Evolutionary conservation across 92 coral and sea anemone genomes (phyloP).

Genomic region (Zoanthus sansibaricus): DNA sequence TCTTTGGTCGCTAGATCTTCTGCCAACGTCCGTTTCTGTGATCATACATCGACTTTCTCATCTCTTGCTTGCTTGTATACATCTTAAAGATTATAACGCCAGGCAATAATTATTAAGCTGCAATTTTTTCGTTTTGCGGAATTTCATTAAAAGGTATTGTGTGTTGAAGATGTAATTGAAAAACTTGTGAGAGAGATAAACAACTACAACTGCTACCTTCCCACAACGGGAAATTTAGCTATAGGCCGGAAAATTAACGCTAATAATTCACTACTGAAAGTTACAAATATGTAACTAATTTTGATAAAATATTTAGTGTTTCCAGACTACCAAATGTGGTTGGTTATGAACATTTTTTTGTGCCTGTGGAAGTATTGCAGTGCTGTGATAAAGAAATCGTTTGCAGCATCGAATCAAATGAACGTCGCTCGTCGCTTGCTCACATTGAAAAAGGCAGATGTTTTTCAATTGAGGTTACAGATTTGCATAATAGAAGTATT

Average conservation of each 20-base stretch:
- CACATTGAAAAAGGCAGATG: conserved; percentile 42
- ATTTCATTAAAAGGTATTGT: conserved; percentile 63
- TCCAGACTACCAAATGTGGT: conserved; percentile 13
- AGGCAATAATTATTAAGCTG: conserved; percentile 47
- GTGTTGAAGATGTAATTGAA: conserved; percentile 73
- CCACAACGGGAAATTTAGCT: conserved; percentile 78
- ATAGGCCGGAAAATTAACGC: conserved; percentile 74
- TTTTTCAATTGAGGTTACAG: conserved; percentile 35
- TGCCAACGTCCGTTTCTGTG: background rate
- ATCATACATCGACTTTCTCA: background rate
- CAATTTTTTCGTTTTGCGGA: conserved; percentile 60
- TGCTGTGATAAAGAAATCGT: conserved; percentile 26
- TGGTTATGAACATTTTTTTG: background rate
- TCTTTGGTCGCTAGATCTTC: background rate
- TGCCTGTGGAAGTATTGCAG: background rate
- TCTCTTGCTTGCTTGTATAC: conserved; percentile 19
- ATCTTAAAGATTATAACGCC: conserved; percentile 31
- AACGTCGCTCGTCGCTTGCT: conserved; percentile 14
- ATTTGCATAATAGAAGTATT: conserved; percentile 48
- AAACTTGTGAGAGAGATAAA: conserved; percentile 63
- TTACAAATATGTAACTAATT: conserved; percentile 76
- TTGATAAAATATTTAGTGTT: conserved; percentile 64
- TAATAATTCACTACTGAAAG: conserved; percentile 64
- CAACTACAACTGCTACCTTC: conserved; percentile 85
- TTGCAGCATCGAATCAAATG: background rate